Evolutionary conservation across 2,888 invertebrate genomes (phyloP), one percentile per base, ranked within the genome.

Genomic region (Synanthedon myopaeformis): DNA sequence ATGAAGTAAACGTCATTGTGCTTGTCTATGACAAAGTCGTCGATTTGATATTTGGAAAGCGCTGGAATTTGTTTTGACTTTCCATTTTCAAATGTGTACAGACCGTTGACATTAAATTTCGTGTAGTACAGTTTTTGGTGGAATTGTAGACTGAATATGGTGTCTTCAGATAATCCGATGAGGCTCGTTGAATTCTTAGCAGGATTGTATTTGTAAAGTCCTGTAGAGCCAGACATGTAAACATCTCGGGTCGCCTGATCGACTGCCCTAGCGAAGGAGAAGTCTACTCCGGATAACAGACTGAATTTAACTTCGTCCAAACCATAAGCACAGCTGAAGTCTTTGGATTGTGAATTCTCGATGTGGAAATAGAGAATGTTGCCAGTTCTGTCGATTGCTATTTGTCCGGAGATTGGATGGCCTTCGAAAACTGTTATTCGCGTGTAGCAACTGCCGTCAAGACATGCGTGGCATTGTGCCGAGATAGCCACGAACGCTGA

Each of bases 361-460:
- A 80, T 81, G 52, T 82, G 80, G 49, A 82, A 79, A 55, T 82
- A 77, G 2, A 82, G 59, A 0, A 73, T 65, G 52, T 82, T 79
- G 11, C 69, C 68, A 0, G 56, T 66, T 56, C 73, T 66, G 50
- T 82, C 83, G 3, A 83, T 64, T 3, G 80, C 80, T 17, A 82
- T 57, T 60, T 82, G 82, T 0, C 82, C 83, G 3, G 76, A 70
- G 23, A 82, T 63, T 53, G 70, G 67, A 42, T 69, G 58, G 48
- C 69, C 71, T 42, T 69, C 67, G 53, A 74, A 67, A 49, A 82
- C 66, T 45, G 58, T 67, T 3, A 67, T 67, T 54, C 70, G 71
- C 2, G 68, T 70, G 61, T 79, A 77, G 53, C 83, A 83, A 0
- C 65, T 59, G n/a, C 66, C 69, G 54, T 79, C 70, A 42, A 82